Evolutionary conservation across 1,140 invertebrate genomes (phyloP).

Genomic region (Andricus grossulariae): DNA sequence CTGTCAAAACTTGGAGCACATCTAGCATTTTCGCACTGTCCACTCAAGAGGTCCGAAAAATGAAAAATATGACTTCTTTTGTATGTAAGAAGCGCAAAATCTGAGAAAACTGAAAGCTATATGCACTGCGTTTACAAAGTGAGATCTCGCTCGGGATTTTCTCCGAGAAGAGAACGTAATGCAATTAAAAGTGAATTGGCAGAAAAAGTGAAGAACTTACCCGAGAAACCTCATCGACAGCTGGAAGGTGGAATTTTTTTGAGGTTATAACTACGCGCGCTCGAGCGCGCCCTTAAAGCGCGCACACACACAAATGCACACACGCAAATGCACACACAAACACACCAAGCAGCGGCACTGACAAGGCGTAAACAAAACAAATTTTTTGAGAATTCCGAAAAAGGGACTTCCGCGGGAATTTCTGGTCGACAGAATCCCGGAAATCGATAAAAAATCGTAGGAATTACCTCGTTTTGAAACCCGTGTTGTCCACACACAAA

Average conservation of each 20-base stretch:
- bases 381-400: slow-evolving; percentile 45
- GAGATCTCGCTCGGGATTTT: not conserved
- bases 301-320: slow-evolving; percentile 53
- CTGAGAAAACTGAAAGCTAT: not conserved
- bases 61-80: not conserved
- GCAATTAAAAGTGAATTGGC: not conserved
- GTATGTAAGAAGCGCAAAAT: not conserved
- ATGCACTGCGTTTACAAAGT: not conserved
- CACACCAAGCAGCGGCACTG: slow-evolving; percentile 62
- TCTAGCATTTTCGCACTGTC: not conserved
- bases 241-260: slow-evolving; percentile 61
- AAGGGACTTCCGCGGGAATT: slow-evolving; percentile 44
- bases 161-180: not conserved
- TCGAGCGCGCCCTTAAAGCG: slow-evolving; percentile 51
- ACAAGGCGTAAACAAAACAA: slow-evolving; percentile 73
- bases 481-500: slow-evolving; percentile 56
- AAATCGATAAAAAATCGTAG: slow-evolving; percentile 63
- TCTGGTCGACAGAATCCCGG: not conserved
- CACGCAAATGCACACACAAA: slow-evolving; percentile 37
- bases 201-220: not conserved
- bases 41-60: not conserved
- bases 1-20: not conserved
- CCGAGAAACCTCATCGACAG: slow-evolving; percentile 52
- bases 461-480: slow-evolving; percentile 69
- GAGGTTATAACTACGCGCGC: slow-evolving; percentile 66